Conservation (phyloP, 2,113 vertebrate species). For the Trinectes maculatus region DNA sequence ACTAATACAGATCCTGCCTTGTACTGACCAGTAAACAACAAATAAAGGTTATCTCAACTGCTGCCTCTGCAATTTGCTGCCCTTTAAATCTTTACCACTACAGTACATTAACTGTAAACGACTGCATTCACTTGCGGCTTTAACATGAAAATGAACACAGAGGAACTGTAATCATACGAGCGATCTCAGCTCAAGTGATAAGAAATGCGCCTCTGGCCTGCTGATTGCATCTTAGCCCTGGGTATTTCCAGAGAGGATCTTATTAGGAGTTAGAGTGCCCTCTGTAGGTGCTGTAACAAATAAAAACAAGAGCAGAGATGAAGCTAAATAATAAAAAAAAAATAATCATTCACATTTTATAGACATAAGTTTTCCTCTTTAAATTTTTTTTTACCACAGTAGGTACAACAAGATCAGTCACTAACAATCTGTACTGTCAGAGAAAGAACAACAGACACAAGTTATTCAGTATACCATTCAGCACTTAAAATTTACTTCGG, state of each 20-base stretch:
- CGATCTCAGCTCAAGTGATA: conserved; percentile 1
- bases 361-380: background rate
- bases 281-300: conserved; percentile 59
- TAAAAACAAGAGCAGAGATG: conserved; percentile 21
- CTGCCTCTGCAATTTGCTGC: conserved; percentile 48
- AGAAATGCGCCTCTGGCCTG: conserved; percentile 8
- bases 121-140: conserved; percentile 12
- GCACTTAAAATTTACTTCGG: conserved; percentile 17
- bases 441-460: too few species aligned
- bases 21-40: conserved; percentile 42
- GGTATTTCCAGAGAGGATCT: conserved; percentile 16
- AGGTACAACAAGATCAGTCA: conserved; percentile 5
- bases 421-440: background rate
- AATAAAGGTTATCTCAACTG: conserved; percentile 38
- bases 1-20: conserved; percentile 42
- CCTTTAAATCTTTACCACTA: too few species aligned
- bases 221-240: conserved; percentile 20
- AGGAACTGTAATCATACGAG: conserved; percentile 1
- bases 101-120: conserved; percentile 12
- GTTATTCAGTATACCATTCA: too few species aligned
- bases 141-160: conserved; percentile 33
- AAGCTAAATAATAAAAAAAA: background rate
- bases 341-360: too few species aligned
- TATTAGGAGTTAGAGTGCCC: conserved; percentile 72
- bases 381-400: background rate